Evolutionary conservation across 2,797 vertebrate genomes (phyloP), one percentile per base, ranked within the genome.

Genomic region (Megalops cyprinoides): DNA sequence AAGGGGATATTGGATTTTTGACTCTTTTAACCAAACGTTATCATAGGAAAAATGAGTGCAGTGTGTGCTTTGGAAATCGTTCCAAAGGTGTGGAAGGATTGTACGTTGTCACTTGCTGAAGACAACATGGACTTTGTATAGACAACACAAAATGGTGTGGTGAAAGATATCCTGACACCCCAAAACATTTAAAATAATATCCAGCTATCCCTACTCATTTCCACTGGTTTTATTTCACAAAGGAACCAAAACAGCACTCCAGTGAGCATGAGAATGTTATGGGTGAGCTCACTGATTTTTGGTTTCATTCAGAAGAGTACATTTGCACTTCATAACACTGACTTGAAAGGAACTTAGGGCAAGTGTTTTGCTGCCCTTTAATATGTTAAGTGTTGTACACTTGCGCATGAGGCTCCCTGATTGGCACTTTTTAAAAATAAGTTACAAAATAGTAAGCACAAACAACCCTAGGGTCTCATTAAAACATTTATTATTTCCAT

Each of bases 1-100:
- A 69, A 69, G 65, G 42, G 65, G 65, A 69, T 69, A 69, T 69
- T 69, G 65, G 65, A 69, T 69, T 69, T 69, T 42, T 39, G 12
- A 69, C 42, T 69, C 34, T 42, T 69, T 69, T 69, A 69, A 23
- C 34, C 65, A 42, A 39, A 69, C 34, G 42, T 42, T 69, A 39
- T 42, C 37, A 4, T 9, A 42, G 65, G 65, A 69, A 69, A 69
- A 39, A 69, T 69, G 65, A 37, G 62, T 39, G 34, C 62, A 39
- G 67, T 67, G 18, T 69, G 65, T 42, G 37, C 65, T 69, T 69
- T 39, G 15, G 34, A 39, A 42, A 20, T 20, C 15, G 4, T n/a
- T 69, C 31, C 23, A 15, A n/a, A 4, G 65, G 18, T 69, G 25
- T 42, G 34, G 65, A 42, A 23, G n/a, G n/a, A n/a, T n/a, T n/a